These are phyloP conservation scores for Poeciliopsis infans DNA, from an alignment of 2,797 vertebrate genomes.

Conservation along the genomic window DNA sequence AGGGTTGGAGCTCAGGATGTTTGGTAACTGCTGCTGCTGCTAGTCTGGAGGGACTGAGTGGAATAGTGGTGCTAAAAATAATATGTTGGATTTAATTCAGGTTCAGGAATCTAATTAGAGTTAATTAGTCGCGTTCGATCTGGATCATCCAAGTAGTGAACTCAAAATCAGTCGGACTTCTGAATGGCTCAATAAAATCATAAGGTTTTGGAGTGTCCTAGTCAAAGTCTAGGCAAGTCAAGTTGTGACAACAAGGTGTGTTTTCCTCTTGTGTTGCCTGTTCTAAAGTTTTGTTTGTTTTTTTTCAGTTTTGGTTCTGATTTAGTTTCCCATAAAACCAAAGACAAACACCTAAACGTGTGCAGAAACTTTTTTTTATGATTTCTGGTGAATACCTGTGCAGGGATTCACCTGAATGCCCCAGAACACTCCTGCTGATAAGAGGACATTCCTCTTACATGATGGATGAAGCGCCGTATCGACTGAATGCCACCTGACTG, in stretches of 20 bases:
- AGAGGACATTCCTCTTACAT: slow-evolving; percentile 22
- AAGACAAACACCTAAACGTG: not conserved
- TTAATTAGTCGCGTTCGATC: too few species aligned
- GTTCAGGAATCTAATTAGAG: too few species aligned
- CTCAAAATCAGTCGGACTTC: not conserved
- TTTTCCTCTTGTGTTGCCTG: not conserved
- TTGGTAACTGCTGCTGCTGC: too few species aligned
- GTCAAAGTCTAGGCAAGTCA: not conserved
- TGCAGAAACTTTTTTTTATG: not conserved
- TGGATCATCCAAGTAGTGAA: too few species aligned
- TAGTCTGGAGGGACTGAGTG: too few species aligned
- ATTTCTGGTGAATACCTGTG: not conserved
- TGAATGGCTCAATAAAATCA: not conserved
- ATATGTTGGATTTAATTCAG: too few species aligned
- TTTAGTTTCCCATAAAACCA: not conserved
- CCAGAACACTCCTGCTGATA: slow-evolving; percentile 5
- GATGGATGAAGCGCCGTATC: not conserved
- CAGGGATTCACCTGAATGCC: slow-evolving; percentile 27
- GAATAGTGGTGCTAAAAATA: too few species aligned
- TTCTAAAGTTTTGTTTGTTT: not conserved
- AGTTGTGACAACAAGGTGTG: not conserved
- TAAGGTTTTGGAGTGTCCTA: not conserved
- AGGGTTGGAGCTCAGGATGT: too few species aligned
- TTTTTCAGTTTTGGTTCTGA: not conserved
- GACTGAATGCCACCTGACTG: not conserved